phyloP scores from a whole-genome alignment of 1,140 invertebrate species.

The Carposina sasakii region DNA sequence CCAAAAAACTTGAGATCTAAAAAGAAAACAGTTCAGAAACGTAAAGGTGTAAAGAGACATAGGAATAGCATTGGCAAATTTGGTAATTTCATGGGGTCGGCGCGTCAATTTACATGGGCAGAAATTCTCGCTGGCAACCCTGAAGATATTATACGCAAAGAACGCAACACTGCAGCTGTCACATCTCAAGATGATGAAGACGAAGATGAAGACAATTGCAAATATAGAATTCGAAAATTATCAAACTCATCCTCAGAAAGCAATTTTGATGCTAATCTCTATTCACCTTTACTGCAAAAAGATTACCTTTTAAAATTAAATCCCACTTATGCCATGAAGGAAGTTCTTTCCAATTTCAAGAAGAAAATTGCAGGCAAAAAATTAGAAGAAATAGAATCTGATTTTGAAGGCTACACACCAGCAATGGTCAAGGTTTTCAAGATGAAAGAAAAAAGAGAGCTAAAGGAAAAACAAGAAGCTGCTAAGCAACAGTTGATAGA shows the following conservation, averaged over 20 bases:
- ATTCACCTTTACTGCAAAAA: constrained; percentile 57
- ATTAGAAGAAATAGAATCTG: constrained; percentile 35
- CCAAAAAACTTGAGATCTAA: constrained; percentile 69
- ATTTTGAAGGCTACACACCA: constrained; percentile 69
- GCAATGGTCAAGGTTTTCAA: constrained; percentile 71
- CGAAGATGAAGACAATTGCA: constrained; percentile 55
- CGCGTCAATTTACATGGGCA: constrained; percentile 72
- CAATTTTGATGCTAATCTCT: constrained; percentile 40
- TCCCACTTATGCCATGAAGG: constrained; percentile 74
- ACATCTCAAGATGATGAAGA: constrained; percentile 44
- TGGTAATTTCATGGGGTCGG: constrained; percentile 70
- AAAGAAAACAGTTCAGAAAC: constrained; percentile 60
- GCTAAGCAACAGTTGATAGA: constrained; percentile 39
- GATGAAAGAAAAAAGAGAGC: constrained; percentile 58
- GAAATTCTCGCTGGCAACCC: constrained; percentile 73
- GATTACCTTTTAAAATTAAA: constrained; percentile 67
- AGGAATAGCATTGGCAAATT: constrained; percentile 67
- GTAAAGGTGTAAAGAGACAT: constrained; percentile 54
- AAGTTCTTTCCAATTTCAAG: constrained; percentile 69
- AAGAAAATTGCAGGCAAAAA: constrained; percentile 54
- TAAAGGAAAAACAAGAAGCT: constrained; percentile 48
- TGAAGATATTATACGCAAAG: constrained; percentile 72
- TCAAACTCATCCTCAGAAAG: constrained; percentile 55
- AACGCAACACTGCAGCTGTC: constrained; percentile 41
- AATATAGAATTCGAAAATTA: constrained; percentile 63